These are phyloP conservation scores for Sphyrna mokarran DNA, from an alignment of 2,113 vertebrate genomes.

Conservation along the genomic window DNA sequence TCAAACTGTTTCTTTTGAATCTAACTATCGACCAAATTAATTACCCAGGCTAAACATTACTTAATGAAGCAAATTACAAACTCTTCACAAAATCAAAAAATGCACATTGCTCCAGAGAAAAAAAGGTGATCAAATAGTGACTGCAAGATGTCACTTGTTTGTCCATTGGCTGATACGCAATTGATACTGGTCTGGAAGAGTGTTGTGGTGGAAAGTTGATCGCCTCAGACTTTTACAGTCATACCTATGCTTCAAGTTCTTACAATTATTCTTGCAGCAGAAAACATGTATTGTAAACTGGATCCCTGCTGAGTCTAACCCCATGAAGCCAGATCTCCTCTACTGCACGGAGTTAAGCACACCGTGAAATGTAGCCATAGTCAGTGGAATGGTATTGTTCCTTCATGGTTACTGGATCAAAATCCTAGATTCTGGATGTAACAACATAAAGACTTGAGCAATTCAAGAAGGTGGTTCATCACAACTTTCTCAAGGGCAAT, in stretches of 20 bases:
- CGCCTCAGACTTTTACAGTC: neutral
- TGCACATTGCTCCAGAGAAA: neutral
- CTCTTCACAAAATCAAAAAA: neutral
- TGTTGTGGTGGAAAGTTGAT: neutral
- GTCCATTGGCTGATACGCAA: neutral
- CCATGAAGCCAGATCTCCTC: neutral
- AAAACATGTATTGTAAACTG: neutral
- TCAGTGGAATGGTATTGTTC: neutral
- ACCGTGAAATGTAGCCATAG: neutral
- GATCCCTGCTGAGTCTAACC: neutral
- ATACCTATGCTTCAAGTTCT: neutral
- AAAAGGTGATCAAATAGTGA: no score
- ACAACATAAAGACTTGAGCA: neutral
- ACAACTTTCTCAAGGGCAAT: neutral
- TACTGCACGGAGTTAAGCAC: neutral
- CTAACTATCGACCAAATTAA: neutral
- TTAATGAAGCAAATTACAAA: neutral
- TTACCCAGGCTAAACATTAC: neutral
- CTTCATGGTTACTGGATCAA: neutral
- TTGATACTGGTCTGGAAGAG: neutral
- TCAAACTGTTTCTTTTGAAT: neutral
- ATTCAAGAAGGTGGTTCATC: neutral
- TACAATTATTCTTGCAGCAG: neutral
- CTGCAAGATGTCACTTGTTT: neutral
- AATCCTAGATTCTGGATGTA: neutral